Conservation (phyloP, 2,113 vertebrate species). For the Lepus timidus region DNA sequence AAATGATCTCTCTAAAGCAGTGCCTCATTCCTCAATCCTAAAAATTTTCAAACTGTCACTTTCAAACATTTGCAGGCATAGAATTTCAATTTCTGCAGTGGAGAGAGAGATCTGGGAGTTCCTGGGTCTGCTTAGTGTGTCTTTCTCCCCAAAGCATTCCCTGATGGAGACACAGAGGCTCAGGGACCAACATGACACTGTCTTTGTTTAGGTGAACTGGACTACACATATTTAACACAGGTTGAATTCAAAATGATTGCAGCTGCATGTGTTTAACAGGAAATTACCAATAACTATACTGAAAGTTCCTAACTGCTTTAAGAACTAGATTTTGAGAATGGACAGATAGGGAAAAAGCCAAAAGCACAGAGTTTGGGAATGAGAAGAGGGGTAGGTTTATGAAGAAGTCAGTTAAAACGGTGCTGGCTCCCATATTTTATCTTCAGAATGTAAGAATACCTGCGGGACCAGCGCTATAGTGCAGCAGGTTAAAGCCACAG, state of each 20-base stretch:
- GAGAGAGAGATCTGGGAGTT: neutral
- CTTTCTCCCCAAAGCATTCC: neutral
- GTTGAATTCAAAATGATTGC: conserved; percentile 52
- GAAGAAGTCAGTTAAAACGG: conserved; percentile 60
- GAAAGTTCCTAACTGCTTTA: neutral
- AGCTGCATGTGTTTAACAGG: conserved; percentile 7
- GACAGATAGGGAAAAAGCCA: neutral
- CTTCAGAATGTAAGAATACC: neutral
- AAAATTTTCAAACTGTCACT: conserved; percentile 56
- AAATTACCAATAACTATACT: conserved; percentile 29
- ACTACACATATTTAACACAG: neutral
- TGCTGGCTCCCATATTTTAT: neutral
- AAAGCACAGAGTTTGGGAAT: neutral
- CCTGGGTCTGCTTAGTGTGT: neutral
- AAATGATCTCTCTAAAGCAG: conserved; percentile 1
- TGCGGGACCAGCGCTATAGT: too few relatives aligned
- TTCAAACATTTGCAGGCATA: conserved; percentile 20
- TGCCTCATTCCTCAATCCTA: neutral
- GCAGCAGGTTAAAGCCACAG: too few relatives aligned
- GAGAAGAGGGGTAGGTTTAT: neutral
- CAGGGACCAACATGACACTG: neutral
- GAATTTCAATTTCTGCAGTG: conserved; percentile 25
- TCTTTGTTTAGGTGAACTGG: neutral
- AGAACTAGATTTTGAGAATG: conserved; percentile 35
- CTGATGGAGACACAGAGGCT: neutral